Evolutionary conservation across 2,888 invertebrate species (phyloP), one percentile per base, ranked within the genome.

Genomic region (Theretra japonica): DNA sequence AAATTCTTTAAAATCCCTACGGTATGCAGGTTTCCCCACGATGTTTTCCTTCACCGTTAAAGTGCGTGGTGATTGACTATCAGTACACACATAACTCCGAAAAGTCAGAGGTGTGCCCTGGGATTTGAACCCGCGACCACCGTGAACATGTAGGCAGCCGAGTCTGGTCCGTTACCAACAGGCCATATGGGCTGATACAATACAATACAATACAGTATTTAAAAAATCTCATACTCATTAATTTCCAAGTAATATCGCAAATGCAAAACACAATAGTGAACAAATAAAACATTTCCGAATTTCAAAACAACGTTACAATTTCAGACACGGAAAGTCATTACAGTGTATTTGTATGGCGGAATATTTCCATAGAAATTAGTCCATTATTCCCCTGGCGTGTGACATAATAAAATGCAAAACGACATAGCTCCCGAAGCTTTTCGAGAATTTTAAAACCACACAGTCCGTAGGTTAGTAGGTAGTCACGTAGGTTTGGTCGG

Each of bases 331-430:
- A 56, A 70, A 72, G 76, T 71, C 70, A 73, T 74, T 58, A 68
- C 69, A 75, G 71, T 60, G 72, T 62, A 73, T 75, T 74, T 74
- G 73, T 73, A 73, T 70, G 71, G 68, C 69, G 70, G 58, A 75
- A 77, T 76, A 79, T 81, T 82, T 78, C 79, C 81, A 81, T 82
- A 78, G 77, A 79, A 80, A 82, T 80, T 78, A 80, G 77, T 77
- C 73, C 73, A 74, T 77, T 77, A 75, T 74, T 71, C 74, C 69
- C 69, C 33, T 69, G 72, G 73, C 79, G 77, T 77, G 77, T 79
- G 78, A 74, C 75, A 74, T 73, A 79, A 80, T 83, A 81, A 84
- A 83, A 82, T 82, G 78, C 77, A 80, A 77, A 83, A 74, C 71
- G 72, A 65, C 72, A 73, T 73, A 70, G 74, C 73, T 75, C 77